Evolutionary conservation across 2,113 vertebrate species (phyloP), one percentile per base, ranked within the genome.

Genomic region (Cyphomyrus plagiostoma): DNA sequence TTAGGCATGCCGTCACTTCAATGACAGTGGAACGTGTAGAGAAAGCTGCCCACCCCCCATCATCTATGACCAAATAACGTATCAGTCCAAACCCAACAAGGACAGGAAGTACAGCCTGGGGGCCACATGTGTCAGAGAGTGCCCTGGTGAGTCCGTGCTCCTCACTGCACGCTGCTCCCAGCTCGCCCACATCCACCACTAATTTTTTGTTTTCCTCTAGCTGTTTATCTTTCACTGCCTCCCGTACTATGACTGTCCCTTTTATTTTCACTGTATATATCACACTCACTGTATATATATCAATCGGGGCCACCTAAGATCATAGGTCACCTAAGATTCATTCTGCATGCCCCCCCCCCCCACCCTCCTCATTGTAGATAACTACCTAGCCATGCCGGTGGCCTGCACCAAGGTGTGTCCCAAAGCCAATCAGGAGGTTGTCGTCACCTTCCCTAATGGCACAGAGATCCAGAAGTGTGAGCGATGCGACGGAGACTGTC

Each of bases 361-460:
- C 56, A n/a, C 56, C 21, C 91, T 46, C 91, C 17, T 50, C 39
- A 2, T 50, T 93, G 2, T 91, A 99, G 98, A 98, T 94, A 99
- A 98, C 91, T 99, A 99, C 89, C 94, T 99, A 0, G 97, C 97
- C 0, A 98, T 97, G 2, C 97, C 97, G 0, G 96, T 97, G 92
- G 98, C 98, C 42, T 99, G 98, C 90, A 99, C 98, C 50, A 95
- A 98, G 26, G 94, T 97, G 56, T 99, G 98, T 90, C 97, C 98
- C 39, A 95, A 93, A 91, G 93, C 93, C 92, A 98, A 96, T 93
- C 95, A 97, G 91, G 98, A 99, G 94, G 96, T 97, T 42, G 96
- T 96, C 0, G 90, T 93, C 5, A 93, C 62, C 3, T 74, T 93
- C 0, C 92, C 94, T 1, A 92, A 95, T 0, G 94, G 96, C 62